phyloP scores from a whole-genome alignment of 2,113 vertebrate species.

The Mesoclemmys tuberculata region DNA sequence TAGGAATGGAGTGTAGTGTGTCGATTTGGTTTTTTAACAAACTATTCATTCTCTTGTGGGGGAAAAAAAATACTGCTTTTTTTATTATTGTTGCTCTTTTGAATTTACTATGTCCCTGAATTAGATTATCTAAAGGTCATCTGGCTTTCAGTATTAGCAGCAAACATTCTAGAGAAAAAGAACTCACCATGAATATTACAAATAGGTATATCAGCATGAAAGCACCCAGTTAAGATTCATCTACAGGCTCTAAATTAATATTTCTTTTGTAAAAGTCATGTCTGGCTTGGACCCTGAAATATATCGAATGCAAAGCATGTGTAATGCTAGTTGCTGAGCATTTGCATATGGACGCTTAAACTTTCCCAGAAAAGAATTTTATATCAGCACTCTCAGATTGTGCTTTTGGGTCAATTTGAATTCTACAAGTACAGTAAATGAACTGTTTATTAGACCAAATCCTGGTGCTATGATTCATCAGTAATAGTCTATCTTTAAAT shows the following conservation, averaged over 20 bases:
- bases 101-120: neutral
- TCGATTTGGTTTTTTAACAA: neutral
- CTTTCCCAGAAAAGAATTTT: neutral
- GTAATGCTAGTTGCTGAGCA: neutral
- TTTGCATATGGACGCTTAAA: neutral
- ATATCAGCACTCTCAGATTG: neutral
- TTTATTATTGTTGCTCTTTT: neutral
- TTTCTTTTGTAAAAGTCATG: neutral
- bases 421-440: neutral
- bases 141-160: neutral
- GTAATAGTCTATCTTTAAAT: neutral
- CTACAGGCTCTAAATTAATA: neutral
- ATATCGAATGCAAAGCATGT: neutral
- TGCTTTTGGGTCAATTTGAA: neutral
- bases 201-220: neutral
- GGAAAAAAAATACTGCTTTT: neutral
- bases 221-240: neutral
- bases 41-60: neutral
- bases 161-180: neutral
- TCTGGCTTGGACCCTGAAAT: neutral
- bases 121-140: neutral
- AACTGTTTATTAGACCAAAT: neutral
- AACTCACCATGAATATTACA: rapidly evolving
- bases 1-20: neutral
- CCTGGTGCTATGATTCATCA: neutral